These are phyloP conservation scores for Eupelmus urozonus DNA, from an alignment of 2,888 invertebrate genomes.

Conservation along the genomic window DNA sequence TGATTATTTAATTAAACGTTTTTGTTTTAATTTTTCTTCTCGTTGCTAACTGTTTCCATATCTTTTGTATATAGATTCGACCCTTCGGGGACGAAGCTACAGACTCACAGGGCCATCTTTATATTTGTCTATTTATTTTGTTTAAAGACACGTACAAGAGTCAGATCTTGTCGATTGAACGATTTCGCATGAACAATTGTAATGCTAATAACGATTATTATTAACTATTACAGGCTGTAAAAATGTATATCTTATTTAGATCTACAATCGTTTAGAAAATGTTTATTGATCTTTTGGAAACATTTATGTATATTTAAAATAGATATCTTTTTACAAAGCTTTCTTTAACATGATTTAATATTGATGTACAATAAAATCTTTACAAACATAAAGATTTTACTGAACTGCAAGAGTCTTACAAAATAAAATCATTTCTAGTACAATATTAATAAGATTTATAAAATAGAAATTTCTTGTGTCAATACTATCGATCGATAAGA, in stretches of 20 bases:
- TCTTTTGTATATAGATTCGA: not conserved
- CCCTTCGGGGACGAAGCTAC: conserved; percentile 22
- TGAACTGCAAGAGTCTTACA: too few relatives aligned
- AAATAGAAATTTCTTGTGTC: too few relatives aligned
- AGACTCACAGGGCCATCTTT: not conserved
- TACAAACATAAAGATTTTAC: not conserved
- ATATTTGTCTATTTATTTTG: conserved; percentile 1
- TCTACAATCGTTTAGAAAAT: not conserved
- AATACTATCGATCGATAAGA: not conserved
- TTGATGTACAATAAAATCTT: too few relatives aligned
- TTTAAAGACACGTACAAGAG: not conserved
- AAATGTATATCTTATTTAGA: not conserved
- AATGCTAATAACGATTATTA: too few relatives aligned
- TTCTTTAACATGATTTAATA: too few relatives aligned
- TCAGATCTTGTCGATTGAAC: not conserved
- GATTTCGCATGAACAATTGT: not conserved
- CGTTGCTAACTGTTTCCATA: not conserved
- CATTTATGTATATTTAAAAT: not conserved
- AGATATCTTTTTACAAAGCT: not conserved
- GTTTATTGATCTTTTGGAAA: not conserved
- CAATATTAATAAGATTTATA: too few relatives aligned
- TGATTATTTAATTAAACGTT: conserved; percentile 8
- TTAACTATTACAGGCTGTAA: too few relatives aligned
- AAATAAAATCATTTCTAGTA: too few relatives aligned
- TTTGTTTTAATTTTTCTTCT: conserved; percentile 8